These are phyloP conservation scores for Pristionchus arcanus DNA, from an alignment of 2,888 invertebrate genomes.

Conservation along the genomic window DNA sequence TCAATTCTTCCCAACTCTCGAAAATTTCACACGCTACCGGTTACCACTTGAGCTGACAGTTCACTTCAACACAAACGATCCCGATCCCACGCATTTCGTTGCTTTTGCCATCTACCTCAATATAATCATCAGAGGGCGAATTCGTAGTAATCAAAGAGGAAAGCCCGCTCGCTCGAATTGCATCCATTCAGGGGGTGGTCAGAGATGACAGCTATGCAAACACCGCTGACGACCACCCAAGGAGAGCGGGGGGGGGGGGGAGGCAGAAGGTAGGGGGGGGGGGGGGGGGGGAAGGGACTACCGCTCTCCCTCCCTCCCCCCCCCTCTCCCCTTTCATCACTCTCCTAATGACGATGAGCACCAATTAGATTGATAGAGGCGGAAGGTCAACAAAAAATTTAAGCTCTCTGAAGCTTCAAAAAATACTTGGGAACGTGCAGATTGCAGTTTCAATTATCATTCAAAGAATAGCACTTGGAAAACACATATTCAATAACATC, in stretches of 20 bases:
- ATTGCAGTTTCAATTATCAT: neutral
- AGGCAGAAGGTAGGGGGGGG: too few relatives aligned
- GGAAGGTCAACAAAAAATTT: neutral
- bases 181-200: constrained; percentile 30
- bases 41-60: constrained; percentile 7
- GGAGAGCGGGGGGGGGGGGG: too few relatives aligned
- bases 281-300: constrained; percentile 33
- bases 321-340: neutral
- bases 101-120: neutral
- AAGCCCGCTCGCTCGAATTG: neutral
- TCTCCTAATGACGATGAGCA: constrained; percentile 32
- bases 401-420: neutral
- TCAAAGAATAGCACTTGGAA: too few relatives aligned
- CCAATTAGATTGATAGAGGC: constrained; percentile 6
- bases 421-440: neutral
- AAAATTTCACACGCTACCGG: constrained; percentile 32
- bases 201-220: constrained; percentile 48
- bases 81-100: neutral
- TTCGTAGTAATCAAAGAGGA: neutral
- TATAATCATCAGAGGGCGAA: too few relatives aligned
- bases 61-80: neutral
- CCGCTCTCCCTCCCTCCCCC: neutral
- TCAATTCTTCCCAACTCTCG: neutral
- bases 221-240: constrained; percentile 12
- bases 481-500: too few relatives aligned